Conservation (phyloP, 30 jellyfish, hydroid and myxozoan species). For the Phacellophora camtschatica region DNA sequence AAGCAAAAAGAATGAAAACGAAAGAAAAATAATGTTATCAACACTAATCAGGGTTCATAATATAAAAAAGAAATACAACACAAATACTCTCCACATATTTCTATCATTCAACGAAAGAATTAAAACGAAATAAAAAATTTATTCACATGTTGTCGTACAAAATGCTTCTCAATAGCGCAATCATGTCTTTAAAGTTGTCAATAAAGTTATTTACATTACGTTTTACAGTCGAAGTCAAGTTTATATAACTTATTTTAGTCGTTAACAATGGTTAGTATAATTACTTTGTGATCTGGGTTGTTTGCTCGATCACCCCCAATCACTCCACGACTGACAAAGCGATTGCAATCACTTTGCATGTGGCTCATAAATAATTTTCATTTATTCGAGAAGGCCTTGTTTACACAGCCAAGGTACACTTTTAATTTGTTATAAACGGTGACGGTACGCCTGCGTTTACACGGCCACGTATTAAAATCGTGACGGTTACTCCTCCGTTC, state of each 20-base stretch:
- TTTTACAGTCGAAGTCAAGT: not conserved
- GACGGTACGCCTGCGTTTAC: too few species aligned
- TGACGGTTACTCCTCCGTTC: too few species aligned
- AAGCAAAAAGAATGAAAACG: too few species aligned
- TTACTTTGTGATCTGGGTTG: not conserved
- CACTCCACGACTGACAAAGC: too few species aligned
- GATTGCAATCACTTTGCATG: too few species aligned
- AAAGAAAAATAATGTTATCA: too few species aligned
- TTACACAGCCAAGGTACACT: too few species aligned
- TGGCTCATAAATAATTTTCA: too few species aligned
- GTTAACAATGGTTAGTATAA: not conserved
- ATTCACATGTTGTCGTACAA: not conserved
- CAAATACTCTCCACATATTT: not conserved
- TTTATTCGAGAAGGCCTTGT: too few species aligned
- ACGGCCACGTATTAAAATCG: too few species aligned
- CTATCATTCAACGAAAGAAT: not conserved
- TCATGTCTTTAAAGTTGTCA: slow-evolving; percentile 24
- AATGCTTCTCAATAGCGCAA: not conserved
- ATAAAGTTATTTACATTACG: slow-evolving; percentile 1
- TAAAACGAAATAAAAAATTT: slow-evolving; percentile 21
- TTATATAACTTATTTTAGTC: not conserved
- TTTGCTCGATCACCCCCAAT: not conserved
- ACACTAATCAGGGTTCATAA: not conserved
- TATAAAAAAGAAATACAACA: not conserved
- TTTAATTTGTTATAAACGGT: too few species aligned